Percentiles rank a stretch among this genome's conserved stretches.
phyloP scores from a whole-genome alignment of 1,140 invertebrate species.

The Lepidotrigona ventralis region DNA sequence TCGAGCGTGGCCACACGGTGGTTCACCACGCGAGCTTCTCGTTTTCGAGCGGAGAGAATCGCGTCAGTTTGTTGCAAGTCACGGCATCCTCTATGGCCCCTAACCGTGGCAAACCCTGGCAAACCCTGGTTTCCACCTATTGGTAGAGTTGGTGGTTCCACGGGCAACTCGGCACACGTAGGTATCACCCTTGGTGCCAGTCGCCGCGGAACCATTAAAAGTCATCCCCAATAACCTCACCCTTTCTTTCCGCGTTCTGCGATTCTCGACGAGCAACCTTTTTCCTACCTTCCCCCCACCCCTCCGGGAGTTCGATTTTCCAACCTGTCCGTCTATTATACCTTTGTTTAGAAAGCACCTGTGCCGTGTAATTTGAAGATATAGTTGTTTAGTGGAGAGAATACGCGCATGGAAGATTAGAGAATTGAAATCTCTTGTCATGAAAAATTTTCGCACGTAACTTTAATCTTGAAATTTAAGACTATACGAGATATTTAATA shows the following conservation, averaged over 20 bases:
- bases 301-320: neutral
- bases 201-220: conserved; percentile 71
- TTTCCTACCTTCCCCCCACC: no score
- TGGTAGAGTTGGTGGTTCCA: conserved; percentile 41
- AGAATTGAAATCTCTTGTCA: no score
- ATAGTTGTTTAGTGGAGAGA: neutral
- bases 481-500: no score
- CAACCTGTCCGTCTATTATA: neutral
- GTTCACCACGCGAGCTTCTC: conserved; percentile 78
- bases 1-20: conserved; percentile 77
- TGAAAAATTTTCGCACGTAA: no score
- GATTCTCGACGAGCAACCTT: neutral
- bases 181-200: conserved; percentile 78
- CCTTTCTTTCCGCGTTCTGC: conserved; percentile 30
- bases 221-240: conserved; percentile 41
- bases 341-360: no score
- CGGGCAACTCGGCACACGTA: conserved; percentile 53
- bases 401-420: neutral
- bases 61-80: conserved; percentile 67
- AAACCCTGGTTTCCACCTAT: conserved; percentile 60
- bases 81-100: conserved; percentile 65
- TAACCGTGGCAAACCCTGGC: conserved; percentile 22
- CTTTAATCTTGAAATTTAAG: no score
- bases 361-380: neutral
- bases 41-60: conserved; percentile 65